phyloP scores from a whole-genome alignment of 1,140 invertebrate species.

The Manduca sexta region DNA sequence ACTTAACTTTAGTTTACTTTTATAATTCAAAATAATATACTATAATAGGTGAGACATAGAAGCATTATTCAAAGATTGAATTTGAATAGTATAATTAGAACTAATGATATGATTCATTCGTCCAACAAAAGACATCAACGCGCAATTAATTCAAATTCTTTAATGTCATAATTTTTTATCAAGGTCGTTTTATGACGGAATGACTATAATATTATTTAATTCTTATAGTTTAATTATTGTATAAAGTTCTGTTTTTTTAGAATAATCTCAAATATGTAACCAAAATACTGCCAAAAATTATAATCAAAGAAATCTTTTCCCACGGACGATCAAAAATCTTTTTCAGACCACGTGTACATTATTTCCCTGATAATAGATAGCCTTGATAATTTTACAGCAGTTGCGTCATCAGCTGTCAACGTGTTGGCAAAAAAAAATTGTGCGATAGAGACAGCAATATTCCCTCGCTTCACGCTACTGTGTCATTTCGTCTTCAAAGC shows the following conservation, averaged over 20 bases:
- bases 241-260: neutral
- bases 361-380: constrained; percentile 20
- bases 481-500: constrained; percentile 53
- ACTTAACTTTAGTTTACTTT: too few species aligned
- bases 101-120: too few species aligned
- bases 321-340: constrained; percentile 2
- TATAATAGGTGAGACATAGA: too few species aligned
- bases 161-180: too few species aligned
- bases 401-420: constrained; percentile 37
- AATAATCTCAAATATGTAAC: neutral
- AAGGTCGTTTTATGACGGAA: too few species aligned
- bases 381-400: constrained; percentile 30
- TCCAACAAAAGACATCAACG: constrained; percentile 29
- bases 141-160: neutral
- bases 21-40: too few species aligned
- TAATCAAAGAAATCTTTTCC: neutral
- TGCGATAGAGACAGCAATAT: constrained; percentile 41
- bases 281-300: neutral
- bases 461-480: constrained; percentile 19
- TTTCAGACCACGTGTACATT: constrained; percentile 15
- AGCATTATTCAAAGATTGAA: too few species aligned
- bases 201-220: too few species aligned
- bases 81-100: too few species aligned
- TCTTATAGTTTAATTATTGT: neutral
- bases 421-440: constrained; percentile 37